phyloP scores from a whole-genome alignment of 2,797 vertebrate genomes.

The Chloroceryle inda region DNA sequence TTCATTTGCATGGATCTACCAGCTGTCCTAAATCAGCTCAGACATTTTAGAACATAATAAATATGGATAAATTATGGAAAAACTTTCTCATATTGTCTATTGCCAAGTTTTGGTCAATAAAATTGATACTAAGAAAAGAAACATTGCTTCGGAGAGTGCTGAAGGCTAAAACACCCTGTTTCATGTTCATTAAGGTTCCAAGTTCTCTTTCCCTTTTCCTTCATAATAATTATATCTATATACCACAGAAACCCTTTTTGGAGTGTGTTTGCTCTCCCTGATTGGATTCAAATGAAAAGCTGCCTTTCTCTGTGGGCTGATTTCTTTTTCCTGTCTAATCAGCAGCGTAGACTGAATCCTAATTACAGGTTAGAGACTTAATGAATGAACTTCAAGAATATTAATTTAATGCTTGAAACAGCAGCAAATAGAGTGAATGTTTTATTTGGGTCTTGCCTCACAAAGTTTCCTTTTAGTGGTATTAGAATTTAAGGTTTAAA shows the following conservation, averaged over 20 bases:
- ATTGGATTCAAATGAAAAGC: constrained; percentile 65
- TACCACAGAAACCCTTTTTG: not conserved
- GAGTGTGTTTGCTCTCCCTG: constrained; percentile 49
- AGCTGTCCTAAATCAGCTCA: not conserved
- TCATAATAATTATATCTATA: constrained; percentile 28
- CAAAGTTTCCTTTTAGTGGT: not conserved
- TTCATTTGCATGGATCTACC: not conserved
- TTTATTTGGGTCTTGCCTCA: constrained; percentile 4
- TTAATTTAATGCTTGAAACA: constrained; percentile 75
- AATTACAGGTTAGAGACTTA: constrained; percentile 61
- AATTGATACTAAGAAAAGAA: not conserved
- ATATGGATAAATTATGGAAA: not conserved
- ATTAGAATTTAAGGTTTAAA: constrained; percentile 5
- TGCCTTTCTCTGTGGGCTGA: constrained; percentile 32
- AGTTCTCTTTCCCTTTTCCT: constrained; percentile 21
- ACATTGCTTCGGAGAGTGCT: not conserved
- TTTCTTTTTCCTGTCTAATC: constrained; percentile 51
- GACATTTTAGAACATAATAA: not conserved
- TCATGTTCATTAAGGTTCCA: not conserved
- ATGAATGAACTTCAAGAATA: constrained; percentile 70
- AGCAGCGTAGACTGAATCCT: constrained; percentile 56
- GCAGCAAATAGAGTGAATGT: constrained; percentile 45
- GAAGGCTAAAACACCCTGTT: not conserved
- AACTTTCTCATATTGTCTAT: not conserved
- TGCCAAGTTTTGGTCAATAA: constrained; percentile 12